Percentiles rank a stretch among this genome's conserved stretches.
Conservation (phyloP, 2,797 vertebrate species). For the Tiaroga cobitis region DNA sequence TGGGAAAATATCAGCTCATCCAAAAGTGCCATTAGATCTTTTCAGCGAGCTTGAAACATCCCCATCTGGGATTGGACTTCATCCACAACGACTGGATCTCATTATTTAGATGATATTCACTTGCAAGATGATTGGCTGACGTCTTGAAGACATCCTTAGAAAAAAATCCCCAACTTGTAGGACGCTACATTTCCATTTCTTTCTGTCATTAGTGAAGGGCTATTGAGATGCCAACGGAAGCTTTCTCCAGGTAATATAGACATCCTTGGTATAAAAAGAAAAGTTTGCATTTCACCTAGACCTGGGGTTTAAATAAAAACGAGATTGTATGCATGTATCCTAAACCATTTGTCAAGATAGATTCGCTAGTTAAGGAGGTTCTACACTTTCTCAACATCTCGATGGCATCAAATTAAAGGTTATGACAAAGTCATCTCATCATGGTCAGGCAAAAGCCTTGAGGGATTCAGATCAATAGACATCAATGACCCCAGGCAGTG, state of each 20-base stretch:
- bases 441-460: conserved; percentile 6
- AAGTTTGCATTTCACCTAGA: neutral
- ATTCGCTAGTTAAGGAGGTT: neutral
- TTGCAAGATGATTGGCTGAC: conserved; percentile 9
- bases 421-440: neutral
- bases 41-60: neutral
- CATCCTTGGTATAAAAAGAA: neutral
- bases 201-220: neutral
- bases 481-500: conserved; percentile 23
- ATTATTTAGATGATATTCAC: conserved; percentile 25
- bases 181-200: neutral
- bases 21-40: conserved; percentile 10
- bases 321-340: neutral
- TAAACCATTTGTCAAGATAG: neutral
- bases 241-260: neutral
- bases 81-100: neutral
- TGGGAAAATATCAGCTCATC: conserved; percentile 30
- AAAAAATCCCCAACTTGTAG: neutral
- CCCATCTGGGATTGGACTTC: neutral
- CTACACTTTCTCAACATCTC: neutral
- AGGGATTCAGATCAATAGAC: conserved; percentile 29
- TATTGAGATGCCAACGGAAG: neutral
- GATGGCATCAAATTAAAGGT: conserved; percentile 2
- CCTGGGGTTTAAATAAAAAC: neutral
- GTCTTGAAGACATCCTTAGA: neutral